These are phyloP conservation scores for Merluccius polli DNA, from an alignment of 2,797 vertebrate genomes.

Conservation along the genomic window DNA sequence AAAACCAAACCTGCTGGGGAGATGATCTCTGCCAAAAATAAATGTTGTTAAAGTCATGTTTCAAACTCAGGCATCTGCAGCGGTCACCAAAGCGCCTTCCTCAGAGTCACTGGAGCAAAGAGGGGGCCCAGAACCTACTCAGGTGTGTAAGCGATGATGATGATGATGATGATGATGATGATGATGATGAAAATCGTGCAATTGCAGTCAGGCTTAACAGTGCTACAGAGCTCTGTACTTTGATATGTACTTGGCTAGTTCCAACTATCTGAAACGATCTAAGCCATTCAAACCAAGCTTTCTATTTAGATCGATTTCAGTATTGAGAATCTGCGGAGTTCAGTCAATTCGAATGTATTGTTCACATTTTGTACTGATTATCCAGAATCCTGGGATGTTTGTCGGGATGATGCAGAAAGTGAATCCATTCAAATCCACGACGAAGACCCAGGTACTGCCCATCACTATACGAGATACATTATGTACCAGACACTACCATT, in stretches of 20 bases:
- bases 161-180: not conserved
- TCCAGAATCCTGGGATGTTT: slow-evolving; percentile 44
- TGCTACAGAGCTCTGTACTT: too few relatives aligned
- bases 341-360: not conserved
- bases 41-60: not conserved
- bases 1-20: not conserved
- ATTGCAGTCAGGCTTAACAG: not conserved
- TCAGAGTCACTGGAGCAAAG: not conserved
- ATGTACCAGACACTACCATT: not conserved
- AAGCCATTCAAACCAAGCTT: not conserved
- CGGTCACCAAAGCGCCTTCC: not conserved
- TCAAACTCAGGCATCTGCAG: not conserved
- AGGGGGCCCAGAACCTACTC: not conserved
- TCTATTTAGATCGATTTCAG: not conserved
- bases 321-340: not conserved
- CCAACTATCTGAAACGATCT: too few relatives aligned
- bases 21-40: too few relatives aligned
- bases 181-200: too few relatives aligned
- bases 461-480: not conserved
- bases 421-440: slow-evolving; percentile 56
- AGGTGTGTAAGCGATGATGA: not conserved
- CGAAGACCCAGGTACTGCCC: slow-evolving; percentile 47
- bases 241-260: too few relatives aligned
- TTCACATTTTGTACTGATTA: not conserved
- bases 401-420: slow-evolving; percentile 58